Percentiles rank a stretch among this genome's conserved stretches.
phyloP scores from a whole-genome alignment of 2,113 vertebrate genomes.

The Phrynosoma blainvillii region DNA sequence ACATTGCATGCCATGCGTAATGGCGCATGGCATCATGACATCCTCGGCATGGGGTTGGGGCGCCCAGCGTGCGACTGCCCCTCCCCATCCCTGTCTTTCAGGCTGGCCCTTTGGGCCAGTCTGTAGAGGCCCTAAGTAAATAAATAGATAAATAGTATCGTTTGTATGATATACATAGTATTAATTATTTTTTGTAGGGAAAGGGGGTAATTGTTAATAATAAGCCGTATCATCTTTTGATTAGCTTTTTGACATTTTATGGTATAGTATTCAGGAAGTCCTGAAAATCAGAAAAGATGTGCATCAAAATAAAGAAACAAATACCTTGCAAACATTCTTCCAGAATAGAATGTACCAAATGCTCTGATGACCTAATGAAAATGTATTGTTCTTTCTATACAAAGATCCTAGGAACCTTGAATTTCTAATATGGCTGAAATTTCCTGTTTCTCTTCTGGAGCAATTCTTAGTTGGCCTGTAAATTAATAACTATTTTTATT shows the following conservation, averaged over 20 bases:
- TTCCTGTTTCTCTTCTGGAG: background rate
- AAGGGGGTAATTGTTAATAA: background rate
- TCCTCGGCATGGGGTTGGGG: no score
- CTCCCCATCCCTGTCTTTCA: no score
- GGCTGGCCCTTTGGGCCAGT: no score
- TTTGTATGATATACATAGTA: no score
- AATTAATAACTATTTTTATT: background rate
- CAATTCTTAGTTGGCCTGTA: background rate
- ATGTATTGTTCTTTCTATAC: background rate
- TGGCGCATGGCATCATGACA: no score
- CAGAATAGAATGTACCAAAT: background rate
- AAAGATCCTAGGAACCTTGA: background rate
- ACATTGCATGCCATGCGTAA: no score
- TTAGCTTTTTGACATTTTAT: no score
- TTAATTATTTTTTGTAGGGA: no score
- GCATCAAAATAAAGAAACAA: constrained; percentile 1
- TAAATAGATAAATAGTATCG: no score
- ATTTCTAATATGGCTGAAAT: background rate
- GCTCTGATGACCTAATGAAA: background rate
- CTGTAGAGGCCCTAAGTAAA: no score
- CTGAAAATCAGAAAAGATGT: background rate
- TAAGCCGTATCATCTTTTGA: background rate
- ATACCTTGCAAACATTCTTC: background rate
- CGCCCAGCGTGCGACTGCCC: no score
- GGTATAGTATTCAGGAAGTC: background rate